Percentiles rank a stretch among this genome's conserved stretches.
These are phyloP conservation scores for Pyrgilauda ruficollis DNA, from an alignment of 2,113 vertebrate genomes.

Conservation along the genomic window DNA sequence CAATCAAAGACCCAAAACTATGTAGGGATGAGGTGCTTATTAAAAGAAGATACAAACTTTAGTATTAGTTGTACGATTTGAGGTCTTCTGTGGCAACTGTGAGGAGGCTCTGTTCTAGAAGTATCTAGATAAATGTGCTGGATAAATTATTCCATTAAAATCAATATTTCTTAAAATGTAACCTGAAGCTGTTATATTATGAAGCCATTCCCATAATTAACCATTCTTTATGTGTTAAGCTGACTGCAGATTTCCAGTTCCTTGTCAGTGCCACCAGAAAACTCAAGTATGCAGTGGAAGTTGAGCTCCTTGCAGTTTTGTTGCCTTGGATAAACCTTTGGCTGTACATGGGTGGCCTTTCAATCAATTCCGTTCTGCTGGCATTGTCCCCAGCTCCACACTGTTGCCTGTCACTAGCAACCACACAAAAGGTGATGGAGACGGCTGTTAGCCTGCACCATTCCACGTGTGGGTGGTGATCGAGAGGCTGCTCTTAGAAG, in stretches of 20 bases:
- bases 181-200: background rate
- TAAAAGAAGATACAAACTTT: background rate
- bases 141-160: background rate
- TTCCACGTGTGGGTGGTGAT: background rate
- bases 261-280: background rate
- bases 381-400: background rate
- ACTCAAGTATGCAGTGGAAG: background rate
- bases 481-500: background rate
- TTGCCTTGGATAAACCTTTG: background rate
- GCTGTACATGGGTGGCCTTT: background rate
- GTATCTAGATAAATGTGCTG: background rate
- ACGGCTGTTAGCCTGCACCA: background rate
- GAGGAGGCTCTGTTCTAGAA: background rate
- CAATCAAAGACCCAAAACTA: background rate
- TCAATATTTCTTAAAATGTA: background rate
- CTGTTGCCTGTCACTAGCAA: background rate
- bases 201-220: background rate
- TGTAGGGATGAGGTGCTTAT: background rate
- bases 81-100: background rate
- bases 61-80: background rate
- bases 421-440: background rate
- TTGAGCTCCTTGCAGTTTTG: background rate
- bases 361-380: background rate
- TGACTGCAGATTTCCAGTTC: background rate
- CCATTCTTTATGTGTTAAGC: background rate